Base-by-base conservation (phyloP, 2,797 vertebrate species). In the Danio tinwini region DNA sequence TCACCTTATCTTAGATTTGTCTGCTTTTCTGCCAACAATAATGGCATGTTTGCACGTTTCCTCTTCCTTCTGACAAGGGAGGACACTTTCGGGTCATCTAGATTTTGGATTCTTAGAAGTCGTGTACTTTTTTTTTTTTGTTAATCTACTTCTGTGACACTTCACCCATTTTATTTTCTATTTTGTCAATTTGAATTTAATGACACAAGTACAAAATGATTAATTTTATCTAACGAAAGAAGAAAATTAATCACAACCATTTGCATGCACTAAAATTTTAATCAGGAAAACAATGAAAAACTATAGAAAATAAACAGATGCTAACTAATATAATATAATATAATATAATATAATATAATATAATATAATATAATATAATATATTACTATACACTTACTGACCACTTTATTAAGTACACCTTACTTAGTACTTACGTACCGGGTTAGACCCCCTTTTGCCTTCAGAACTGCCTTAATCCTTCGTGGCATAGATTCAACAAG, bases 1-100 rank as follows among this genome's bases (percentile, higher is more conserved):
- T 62, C 55, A 1, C 68, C 80, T 82, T 86, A 83, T 85, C 85
- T 79, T 29, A 37, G 29, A 56, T 79, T 79, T 53, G 49, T 75
- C 53, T 63, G 17, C 71, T 71, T 49, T 52, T 72, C 19, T 49
- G 37, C 61, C 59, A 68, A 86, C 82, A 83, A 82, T 78, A 68
- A 75, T 59, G 12, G 14, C 53, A 37, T 62, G 70, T 85, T 81
- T 62, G 58, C 19, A 71, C 52, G 17, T 69, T 83, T 84, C 82
- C 78, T 74, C 42, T 77, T 50, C 64, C 52, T 49, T 17, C 12
- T 37, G 76, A 59, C 70, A 62, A 73, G 49, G 39, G 37, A 78
- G 73, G 58, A 80, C 52, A 40, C 59, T 55, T 37, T n/a, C 11
- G 29, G 76, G 74, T 76, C 82, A 82, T 80, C 45, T 69, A 65